Conservation (phyloP, 2,888 invertebrate species). For the Aquatica leii region DNA sequence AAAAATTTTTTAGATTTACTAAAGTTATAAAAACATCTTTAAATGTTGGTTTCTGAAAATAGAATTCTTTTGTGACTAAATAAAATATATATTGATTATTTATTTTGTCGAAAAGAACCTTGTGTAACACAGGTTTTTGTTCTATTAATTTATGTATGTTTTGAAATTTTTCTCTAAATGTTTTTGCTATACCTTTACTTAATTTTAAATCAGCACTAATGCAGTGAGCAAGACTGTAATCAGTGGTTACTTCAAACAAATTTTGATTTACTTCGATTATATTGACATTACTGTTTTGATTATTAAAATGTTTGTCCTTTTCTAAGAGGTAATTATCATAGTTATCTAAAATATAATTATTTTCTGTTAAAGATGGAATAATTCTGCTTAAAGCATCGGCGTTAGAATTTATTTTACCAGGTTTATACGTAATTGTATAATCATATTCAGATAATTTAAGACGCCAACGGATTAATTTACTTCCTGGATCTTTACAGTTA, state of each 20-base stretch:
- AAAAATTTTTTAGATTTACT: background rate
- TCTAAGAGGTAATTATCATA: background rate
- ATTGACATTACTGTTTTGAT: background rate
- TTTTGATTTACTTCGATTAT: background rate
- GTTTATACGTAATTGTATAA: background rate
- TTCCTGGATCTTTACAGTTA: background rate
- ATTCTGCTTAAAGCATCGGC: constrained; percentile 1
- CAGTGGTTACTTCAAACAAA: background rate
- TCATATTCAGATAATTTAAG: background rate
- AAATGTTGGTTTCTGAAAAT: background rate
- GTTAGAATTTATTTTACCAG: background rate
- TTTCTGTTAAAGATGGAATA: too few relatives aligned
- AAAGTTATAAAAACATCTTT: background rate
- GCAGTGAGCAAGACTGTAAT: constrained; percentile 1
- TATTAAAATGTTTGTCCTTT: background rate
- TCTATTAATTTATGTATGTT: background rate
- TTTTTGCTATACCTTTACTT: background rate
- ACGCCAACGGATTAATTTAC: background rate
- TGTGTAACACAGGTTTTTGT: background rate
- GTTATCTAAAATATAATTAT: background rate
- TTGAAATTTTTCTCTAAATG: background rate
- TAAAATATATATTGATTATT: background rate
- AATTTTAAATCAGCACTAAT: background rate
- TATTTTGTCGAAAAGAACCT: background rate
- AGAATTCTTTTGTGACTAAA: background rate